Evolutionary conservation across 2,888 invertebrate species (phyloP).

Genomic region (Melanotus villosus): DNA sequence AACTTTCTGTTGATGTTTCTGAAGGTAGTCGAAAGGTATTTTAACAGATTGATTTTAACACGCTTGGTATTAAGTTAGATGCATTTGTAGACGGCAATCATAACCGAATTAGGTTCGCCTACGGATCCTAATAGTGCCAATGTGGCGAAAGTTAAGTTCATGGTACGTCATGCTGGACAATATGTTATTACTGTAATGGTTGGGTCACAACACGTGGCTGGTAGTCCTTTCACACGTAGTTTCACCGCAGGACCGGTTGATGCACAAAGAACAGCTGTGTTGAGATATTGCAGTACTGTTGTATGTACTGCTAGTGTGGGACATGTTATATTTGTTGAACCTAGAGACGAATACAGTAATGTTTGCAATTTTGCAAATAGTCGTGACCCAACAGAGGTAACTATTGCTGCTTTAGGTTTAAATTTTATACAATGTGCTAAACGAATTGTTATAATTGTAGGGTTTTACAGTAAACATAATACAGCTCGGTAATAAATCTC

Average conservation of each 20-base stretch:
- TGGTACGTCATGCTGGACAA: conserved; percentile 90
- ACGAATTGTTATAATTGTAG: no score
- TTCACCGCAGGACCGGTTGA: conserved; percentile 89
- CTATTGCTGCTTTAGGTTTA: no score
- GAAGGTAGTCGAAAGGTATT: conserved; percentile 85
- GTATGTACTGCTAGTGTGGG: conserved; percentile 85
- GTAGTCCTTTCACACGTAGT: conserved; percentile 88
- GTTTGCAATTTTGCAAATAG: conserved; percentile 77
- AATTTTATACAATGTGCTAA: no score
- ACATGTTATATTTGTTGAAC: conserved; percentile 87
- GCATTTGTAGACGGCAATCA: conserved; percentile 78
- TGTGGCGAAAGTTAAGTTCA: conserved; percentile 91
- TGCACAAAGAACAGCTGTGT: conserved; percentile 86
- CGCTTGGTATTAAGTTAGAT: background rate
- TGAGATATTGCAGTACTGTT: conserved; percentile 87
- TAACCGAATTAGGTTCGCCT: conserved; percentile 90
- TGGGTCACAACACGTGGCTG: conserved; percentile 84
- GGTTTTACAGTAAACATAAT: conserved; percentile 75
- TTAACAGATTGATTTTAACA: background rate
- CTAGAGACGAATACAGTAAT: conserved; percentile 93
- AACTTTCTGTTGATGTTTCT: conserved; percentile 88
- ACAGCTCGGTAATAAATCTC: conserved; percentile 72
- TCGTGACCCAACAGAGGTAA: conserved; percentile 74
- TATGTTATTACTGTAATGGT: conserved; percentile 90
- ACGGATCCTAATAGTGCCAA: conserved; percentile 89